Evolutionary conservation across 2,888 invertebrate genomes (phyloP).

Genomic region (Scotopteryx bipunctaria): DNA sequence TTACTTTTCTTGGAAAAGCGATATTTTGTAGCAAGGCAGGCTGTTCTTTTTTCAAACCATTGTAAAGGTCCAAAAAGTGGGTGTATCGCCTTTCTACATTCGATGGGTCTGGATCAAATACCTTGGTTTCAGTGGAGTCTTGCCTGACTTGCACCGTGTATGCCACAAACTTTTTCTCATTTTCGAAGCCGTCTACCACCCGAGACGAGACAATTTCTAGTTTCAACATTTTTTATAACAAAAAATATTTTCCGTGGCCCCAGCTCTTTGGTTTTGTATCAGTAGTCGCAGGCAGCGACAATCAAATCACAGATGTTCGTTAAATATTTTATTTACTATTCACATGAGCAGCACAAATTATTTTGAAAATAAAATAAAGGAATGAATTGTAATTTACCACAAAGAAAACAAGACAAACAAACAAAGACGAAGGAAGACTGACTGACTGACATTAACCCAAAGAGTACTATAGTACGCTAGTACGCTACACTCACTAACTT

Average conservation of each 20-base stretch:
- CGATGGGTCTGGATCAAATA: slow-evolving; percentile 84
- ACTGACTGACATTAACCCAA: too few relatives aligned
- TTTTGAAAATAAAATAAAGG: too few relatives aligned
- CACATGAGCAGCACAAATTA: too few relatives aligned
- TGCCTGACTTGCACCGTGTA: slow-evolving; percentile 87
- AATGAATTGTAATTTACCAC: too few relatives aligned
- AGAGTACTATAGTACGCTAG: too few relatives aligned
- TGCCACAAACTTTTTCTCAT: slow-evolving; percentile 87
- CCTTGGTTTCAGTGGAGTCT: slow-evolving; percentile 69
- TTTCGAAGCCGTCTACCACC: slow-evolving; percentile 83
- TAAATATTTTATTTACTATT: too few relatives aligned
- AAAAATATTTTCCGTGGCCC: too few relatives aligned
- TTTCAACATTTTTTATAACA: slow-evolving; percentile 61
- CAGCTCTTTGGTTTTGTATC: too few relatives aligned
- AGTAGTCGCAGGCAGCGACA: neutral
- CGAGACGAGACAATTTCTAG: slow-evolving; percentile 88
- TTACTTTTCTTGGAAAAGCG: slow-evolving; percentile 87
- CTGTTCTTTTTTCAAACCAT: slow-evolving; percentile 83
- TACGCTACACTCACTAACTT: too few relatives aligned
- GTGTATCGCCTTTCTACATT: slow-evolving; percentile 88
- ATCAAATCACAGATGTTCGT: too few relatives aligned
- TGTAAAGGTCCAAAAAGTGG: slow-evolving; percentile 87
- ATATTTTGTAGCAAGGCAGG: slow-evolving; percentile 79
- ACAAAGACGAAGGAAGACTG: too few relatives aligned
- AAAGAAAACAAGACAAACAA: too few relatives aligned